These are phyloP conservation scores for Papilio gigon DNA, from an alignment of 2,888 invertebrate genomes.

Conservation along the genomic window DNA sequence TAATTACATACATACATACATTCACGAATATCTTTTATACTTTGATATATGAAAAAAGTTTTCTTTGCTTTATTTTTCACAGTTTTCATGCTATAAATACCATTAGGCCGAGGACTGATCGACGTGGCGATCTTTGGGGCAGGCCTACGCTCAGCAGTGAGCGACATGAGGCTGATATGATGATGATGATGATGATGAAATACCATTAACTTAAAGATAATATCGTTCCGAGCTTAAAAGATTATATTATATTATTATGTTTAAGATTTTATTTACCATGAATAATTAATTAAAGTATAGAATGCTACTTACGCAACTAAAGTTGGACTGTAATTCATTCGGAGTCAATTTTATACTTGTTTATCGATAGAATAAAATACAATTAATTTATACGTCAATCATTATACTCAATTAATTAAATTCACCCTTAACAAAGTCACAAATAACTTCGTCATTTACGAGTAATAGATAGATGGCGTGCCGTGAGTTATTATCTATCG, in stretches of 20 bases:
- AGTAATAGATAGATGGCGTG: constrained; percentile 79
- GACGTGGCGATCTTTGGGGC: no score
- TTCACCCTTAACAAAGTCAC: constrained; percentile 67
- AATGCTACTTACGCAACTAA: no score
- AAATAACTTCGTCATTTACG: constrained; percentile 61
- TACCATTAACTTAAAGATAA: no score
- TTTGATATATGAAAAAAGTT: background rate
- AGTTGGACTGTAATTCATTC: background rate
- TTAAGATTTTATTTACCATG: no score
- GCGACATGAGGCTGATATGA: no score
- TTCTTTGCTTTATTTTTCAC: background rate
- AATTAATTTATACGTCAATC: constrained; percentile 54
- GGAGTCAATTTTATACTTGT: background rate
- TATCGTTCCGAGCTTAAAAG: no score
- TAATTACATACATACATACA: background rate
- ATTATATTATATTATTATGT: no score
- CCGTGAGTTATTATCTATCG: constrained; percentile 69
- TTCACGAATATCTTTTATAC: background rate
- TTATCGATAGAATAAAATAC: background rate
- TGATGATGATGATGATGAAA: no score
- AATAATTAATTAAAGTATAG: no score
- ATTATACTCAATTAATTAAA: constrained; percentile 69
- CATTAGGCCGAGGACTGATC: no score
- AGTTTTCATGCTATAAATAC: no score
- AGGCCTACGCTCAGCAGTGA: no score